Evolutionary conservation across 2,113 vertebrate species (phyloP).

Genomic region (Eira barbara): DNA sequence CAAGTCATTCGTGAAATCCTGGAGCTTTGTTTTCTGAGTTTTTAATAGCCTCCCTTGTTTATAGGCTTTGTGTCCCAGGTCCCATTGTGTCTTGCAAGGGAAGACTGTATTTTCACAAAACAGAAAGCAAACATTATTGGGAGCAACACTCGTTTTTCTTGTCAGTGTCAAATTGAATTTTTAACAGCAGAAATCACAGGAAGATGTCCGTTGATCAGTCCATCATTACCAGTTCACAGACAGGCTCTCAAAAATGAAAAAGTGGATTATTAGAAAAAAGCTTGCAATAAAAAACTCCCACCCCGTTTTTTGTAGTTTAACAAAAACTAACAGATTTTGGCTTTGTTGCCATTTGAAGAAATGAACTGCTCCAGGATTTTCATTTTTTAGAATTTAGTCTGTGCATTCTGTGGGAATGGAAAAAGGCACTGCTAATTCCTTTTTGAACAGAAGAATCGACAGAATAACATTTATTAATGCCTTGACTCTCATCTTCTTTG

Average conservation of each 20-base stretch:
- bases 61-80: not conserved
- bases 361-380: not conserved
- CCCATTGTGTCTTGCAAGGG: not conserved
- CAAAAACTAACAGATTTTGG: not conserved
- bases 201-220: not conserved
- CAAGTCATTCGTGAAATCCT: not conserved
- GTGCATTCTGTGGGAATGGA: not conserved
- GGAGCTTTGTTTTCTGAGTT: not conserved
- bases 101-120: not conserved
- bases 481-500: not conserved
- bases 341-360: conserved; percentile 13
- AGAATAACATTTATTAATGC: not conserved
- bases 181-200: not conserved
- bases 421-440: not conserved
- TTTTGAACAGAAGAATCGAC: conserved; percentile 5
- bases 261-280: not conserved
- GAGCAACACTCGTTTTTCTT: not conserved
- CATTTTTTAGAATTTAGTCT: conserved; percentile 28
- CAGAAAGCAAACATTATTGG: conserved; percentile 31
- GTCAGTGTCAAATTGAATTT: conserved; percentile 38
- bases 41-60: not conserved
- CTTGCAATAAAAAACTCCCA: not conserved
- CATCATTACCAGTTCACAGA: not conserved
- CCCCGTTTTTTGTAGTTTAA: not conserved
- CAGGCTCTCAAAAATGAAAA: conserved; percentile 3